Base-by-base conservation (phyloP, 2,113 vertebrate genomes). In the Trinectes maculatus region DNA sequence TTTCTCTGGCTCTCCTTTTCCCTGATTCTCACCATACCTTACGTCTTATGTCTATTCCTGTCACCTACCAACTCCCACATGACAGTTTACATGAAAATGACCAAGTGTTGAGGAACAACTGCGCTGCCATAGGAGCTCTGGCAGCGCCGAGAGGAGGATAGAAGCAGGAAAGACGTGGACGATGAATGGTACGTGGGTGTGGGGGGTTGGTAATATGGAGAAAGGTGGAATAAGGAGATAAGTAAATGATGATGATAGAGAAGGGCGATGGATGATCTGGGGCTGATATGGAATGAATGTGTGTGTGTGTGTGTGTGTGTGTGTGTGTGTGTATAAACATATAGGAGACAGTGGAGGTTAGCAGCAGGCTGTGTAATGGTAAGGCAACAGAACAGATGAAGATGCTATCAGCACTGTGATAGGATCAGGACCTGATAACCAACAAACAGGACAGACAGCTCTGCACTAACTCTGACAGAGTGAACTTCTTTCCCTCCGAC, bases 331-430 rank as follows among this genome's bases (percentile, higher is more conserved):
- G n/a, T n/a, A n/a, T n/a, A n/a, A n/a, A 85, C 73, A 78, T 62
- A 70, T 3, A 53, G 79, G 62, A 75, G 72, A 8, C 55, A 42
- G 72, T 36, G 57, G 83, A 25, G 70, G 86, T 67, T 79, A 78
- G 75, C 71, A 22, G 79, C 22, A 15, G 26, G 47, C 53, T 59
- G 57, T 65, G 79, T 51, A 79, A 75, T 59, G 81, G 54, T 15
- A 21, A 28, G 85, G 82, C 76, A 84, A 57, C 71, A 74, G 80
- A 91, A 91, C 87, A 91, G 90, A 91, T 91, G 71, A 52, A 91
- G 89, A 91, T 91, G 69, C 66, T 91, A 92, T 91, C 91, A 1
- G 73, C 42, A 65, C 77, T 55, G 73, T 65, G 82, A 89, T 82
- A 85, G 81, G 73, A 86, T 82, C 74, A 76, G 68, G 46, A 72